A percentile compares a stretch with the other conserved stretches of the same genome.
Conservation (phyloP, 2,888 invertebrate species). For the Eumacrocentrus americanus region DNA sequence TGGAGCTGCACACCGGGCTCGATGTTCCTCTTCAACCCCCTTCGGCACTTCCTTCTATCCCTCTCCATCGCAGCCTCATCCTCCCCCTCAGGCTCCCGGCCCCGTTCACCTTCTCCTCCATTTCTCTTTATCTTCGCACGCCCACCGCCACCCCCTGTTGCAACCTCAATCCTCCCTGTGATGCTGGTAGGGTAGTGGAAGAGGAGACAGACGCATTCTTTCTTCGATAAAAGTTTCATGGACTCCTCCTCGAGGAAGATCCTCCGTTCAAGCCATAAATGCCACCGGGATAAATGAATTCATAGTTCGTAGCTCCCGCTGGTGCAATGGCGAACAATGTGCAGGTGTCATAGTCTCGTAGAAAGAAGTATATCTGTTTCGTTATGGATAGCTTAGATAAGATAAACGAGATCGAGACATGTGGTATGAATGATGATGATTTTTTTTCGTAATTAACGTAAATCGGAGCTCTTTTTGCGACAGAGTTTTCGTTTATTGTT, state of each 20-base stretch:
- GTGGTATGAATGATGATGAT: too few relatives aligned
- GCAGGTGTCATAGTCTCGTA: background rate
- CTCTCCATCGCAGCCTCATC: slow-evolving; percentile 27
- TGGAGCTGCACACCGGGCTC: slow-evolving; percentile 27
- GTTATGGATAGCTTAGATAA: too few relatives aligned
- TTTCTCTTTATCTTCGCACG: slow-evolving; percentile 35
- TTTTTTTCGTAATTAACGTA: too few relatives aligned
- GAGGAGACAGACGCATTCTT: slow-evolving; percentile 32
- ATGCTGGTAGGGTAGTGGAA: background rate
- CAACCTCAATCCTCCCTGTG: slow-evolving; percentile 3
- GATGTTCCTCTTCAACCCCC: slow-evolving; percentile 32
- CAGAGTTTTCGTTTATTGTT: too few relatives aligned
- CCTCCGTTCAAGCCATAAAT: slow-evolving; percentile 38
- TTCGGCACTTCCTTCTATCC: slow-evolving; percentile 26
- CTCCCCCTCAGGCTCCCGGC: slow-evolving; percentile 29
- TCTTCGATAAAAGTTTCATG: slow-evolving; percentile 42
- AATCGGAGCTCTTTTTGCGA: too few relatives aligned
- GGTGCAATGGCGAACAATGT: background rate
- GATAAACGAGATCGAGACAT: too few relatives aligned
- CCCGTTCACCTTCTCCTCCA: slow-evolving; percentile 31
- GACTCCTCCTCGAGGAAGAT: slow-evolving; percentile 32
- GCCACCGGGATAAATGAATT: slow-evolving; percentile 38
- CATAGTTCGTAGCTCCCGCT: slow-evolving; percentile 29
- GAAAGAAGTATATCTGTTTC: too few relatives aligned
- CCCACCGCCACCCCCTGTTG: slow-evolving; percentile 26